Conservation (phyloP, 2,888 invertebrate genomes). For the Campaea margaritaria region DNA sequence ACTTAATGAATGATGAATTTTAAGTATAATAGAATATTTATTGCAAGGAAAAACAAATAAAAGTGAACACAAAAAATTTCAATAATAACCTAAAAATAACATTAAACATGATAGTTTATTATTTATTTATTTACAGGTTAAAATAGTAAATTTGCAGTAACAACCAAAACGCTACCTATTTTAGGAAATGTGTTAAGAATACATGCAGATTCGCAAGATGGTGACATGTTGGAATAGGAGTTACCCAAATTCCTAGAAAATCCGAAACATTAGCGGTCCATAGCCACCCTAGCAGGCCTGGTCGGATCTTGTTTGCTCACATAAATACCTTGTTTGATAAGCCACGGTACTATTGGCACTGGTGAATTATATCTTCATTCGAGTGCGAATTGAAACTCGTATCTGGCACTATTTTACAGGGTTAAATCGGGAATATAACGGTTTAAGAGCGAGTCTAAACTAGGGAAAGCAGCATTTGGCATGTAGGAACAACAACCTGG, state of each 20-base stretch:
- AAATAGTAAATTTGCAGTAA: too few species aligned
- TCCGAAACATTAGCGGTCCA: neutral
- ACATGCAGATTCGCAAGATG: too few species aligned
- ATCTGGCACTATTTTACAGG: neutral
- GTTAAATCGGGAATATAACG: neutral
- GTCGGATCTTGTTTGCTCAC: conserved; percentile 53
- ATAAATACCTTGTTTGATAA: conserved; percentile 52
- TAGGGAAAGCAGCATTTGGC: neutral
- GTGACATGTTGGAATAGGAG: too few species aligned
- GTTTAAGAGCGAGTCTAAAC: neutral
- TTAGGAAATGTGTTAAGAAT: too few species aligned
- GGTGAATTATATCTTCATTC: conserved; percentile 20
- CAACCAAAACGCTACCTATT: too few species aligned
- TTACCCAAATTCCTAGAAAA: neutral
- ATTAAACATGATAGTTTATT: too few species aligned
- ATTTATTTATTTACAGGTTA: too few species aligned
- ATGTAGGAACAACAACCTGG: neutral
- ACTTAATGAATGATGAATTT: too few species aligned
- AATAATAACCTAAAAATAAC: too few species aligned
- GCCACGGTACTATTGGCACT: conserved; percentile 28
- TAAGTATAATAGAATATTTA: too few species aligned
- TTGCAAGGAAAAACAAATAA: too few species aligned
- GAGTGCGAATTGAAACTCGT: conserved; percentile 4
- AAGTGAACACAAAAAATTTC: too few species aligned
- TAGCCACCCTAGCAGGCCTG: conserved; percentile 36